Evolutionary conservation across 2,888 invertebrate species (phyloP).

Genomic region (Campopleginae sp.): DNA sequence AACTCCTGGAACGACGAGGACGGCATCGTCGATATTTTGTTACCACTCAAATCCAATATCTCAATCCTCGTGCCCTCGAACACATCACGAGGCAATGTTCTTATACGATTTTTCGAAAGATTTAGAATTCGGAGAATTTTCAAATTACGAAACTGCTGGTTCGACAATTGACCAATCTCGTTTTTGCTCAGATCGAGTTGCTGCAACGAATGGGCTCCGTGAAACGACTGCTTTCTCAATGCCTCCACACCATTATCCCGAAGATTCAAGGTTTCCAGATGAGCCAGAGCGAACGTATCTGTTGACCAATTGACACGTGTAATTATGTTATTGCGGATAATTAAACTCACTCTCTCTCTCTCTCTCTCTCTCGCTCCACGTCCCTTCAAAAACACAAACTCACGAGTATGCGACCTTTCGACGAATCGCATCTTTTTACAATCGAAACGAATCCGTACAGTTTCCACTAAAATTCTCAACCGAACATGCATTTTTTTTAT

Average conservation of each 20-base stretch:
- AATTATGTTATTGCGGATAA: slow-evolving; percentile 23
- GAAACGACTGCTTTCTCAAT: slow-evolving; percentile 91
- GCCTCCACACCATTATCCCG: slow-evolving; percentile 90
- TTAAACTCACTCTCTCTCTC: too few relatives aligned
- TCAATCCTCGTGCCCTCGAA: slow-evolving; percentile 93
- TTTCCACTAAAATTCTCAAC: too few relatives aligned
- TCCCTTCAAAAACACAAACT: background rate
- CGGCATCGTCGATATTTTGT: slow-evolving; percentile 92
- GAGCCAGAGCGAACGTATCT: slow-evolving; percentile 88
- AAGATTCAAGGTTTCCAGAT: slow-evolving; percentile 90
- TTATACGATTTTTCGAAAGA: slow-evolving; percentile 89
- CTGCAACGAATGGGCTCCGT: slow-evolving; percentile 90
- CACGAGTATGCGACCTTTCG: background rate
- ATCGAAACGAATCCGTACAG: background rate
- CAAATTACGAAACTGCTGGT: slow-evolving; percentile 92
- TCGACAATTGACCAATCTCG: slow-evolving; percentile 90
- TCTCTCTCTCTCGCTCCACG: too few relatives aligned
- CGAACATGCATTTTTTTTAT: too few relatives aligned
- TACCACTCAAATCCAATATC: slow-evolving; percentile 91
- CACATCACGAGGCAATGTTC: slow-evolving; percentile 90
- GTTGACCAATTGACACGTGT: slow-evolving; percentile 1
- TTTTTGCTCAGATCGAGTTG: slow-evolving; percentile 92
- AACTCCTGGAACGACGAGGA: slow-evolving; percentile 91
- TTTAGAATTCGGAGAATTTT: slow-evolving; percentile 90
- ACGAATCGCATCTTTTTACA: background rate